A percentile compares a stretch with the other conserved stretches of the same genome.
Evolutionary conservation across 1,140 invertebrate species (phyloP).

Genomic region (Dendrolimus kikuchii): DNA sequence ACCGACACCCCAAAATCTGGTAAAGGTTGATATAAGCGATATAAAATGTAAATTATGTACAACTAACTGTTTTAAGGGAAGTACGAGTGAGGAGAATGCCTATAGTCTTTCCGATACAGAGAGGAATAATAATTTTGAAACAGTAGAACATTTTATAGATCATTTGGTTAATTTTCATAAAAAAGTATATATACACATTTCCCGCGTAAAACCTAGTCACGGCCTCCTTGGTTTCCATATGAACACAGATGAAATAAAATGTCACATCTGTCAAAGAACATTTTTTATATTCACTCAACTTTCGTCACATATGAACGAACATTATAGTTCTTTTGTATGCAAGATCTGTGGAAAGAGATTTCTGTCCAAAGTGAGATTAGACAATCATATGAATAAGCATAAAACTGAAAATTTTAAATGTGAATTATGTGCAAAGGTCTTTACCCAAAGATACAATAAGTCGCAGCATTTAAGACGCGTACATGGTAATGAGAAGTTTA

Average conservation of each 20-base stretch:
- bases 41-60: constrained; percentile 10
- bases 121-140: neutral
- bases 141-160: constrained; percentile 5
- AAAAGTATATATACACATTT: constrained; percentile 1
- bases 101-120: no score
- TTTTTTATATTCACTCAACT: constrained; percentile 16
- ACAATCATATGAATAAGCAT: no score
- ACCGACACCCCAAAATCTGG: constrained; percentile 10
- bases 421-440: no score
- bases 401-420: no score
- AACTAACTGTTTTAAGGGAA: no score
- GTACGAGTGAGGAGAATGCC: no score
- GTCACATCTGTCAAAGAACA: constrained; percentile 9
- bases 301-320: constrained; percentile 15
- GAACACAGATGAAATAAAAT: constrained; percentile 8
- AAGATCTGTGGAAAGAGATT: constrained; percentile 4
- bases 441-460: no score
- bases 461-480: no score
- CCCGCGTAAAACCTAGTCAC: constrained; percentile 7
- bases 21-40: constrained; percentile 12
- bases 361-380: no score
- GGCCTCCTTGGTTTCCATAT: constrained; percentile 13
- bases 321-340: constrained; percentile 9
- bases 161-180: neutral
- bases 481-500: no score